Base-by-base conservation (phyloP, 1,140 invertebrate genomes). In the Aplysia californica region DNA sequence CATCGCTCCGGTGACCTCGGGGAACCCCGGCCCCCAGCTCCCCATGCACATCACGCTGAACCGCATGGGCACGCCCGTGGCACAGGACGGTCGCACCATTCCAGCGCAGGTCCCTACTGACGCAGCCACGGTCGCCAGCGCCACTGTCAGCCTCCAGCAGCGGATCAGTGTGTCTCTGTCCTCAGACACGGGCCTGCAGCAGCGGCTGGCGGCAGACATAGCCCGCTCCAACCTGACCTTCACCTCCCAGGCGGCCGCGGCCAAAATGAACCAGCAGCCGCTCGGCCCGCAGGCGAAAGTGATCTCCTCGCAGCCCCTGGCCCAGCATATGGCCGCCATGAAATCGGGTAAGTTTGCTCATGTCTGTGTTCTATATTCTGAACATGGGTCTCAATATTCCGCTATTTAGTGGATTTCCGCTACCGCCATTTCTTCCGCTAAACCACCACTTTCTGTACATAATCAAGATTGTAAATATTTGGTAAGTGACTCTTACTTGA, bases 41-140 rank as follows among this genome's bases (percentile, higher is more conserved):
- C n/a, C 68, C 23, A 58, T 71, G 68, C 68, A 71, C 29, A 44
- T 71, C 2, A 71, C 68, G 2, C 68, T 71, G 26, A 71, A 71
- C 50, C 41, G 68, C 3, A 1, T 58, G 20, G 35, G 58, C n/a
- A 58, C 23, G 6, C 2, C 41, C 6, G 3, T 26, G 20, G 39
- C 31, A 1, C 39, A 68, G 38, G 38, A 2, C 2, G 50, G 36
- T 36, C 36, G 66, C 18, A 10, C 39, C 2, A 31, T 68, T 44
- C 3, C 66, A 44, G 38, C 66, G n/a, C 66, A 41, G 38, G 66
- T 41, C 3, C 66, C 39, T 36, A 68, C 29, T 36, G 66, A 68
- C n/a, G n/a, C n/a, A n/a, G n/a, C n/a, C n/a, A n/a, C n/a, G n/a
- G n/a, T n/a, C n/a, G n/a, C n/a, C n/a, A n/a, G n/a, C 23, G 39